Conservation (phyloP, 2,888 invertebrate genomes). For the Synanthedon tipuliformis region DNA sequence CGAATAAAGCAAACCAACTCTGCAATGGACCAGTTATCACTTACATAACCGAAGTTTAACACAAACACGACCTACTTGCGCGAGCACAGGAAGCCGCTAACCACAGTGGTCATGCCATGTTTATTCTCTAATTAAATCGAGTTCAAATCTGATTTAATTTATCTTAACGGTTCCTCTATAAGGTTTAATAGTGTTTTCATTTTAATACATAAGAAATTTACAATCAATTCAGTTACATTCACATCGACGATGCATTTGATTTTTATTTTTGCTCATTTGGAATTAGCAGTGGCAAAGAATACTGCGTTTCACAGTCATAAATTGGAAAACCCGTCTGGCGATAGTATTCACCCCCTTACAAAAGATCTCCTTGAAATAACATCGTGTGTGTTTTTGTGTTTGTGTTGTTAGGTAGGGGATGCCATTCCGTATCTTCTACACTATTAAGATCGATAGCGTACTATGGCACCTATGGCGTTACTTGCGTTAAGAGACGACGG, state of each 20-base stretch:
- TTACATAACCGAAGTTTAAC: conserved; percentile 36
- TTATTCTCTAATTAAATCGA: conserved; percentile 52
- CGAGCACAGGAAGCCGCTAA: conserved; percentile 53
- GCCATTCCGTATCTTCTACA: too few relatives aligned
- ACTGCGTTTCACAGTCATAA: too few relatives aligned
- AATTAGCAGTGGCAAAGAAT: too few relatives aligned
- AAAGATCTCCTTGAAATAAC: too few relatives aligned
- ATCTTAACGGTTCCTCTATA: too few relatives aligned
- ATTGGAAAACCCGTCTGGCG: too few relatives aligned
- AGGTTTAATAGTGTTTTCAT: background rate
- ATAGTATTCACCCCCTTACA: too few relatives aligned
- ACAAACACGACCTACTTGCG: conserved; percentile 44
- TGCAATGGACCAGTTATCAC: conserved; percentile 31
- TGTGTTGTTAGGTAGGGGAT: too few relatives aligned
- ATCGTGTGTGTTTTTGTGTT: too few relatives aligned
- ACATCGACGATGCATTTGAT: background rate
- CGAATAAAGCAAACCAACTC: conserved; percentile 1
- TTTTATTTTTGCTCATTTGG: too few relatives aligned
- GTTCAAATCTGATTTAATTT: conserved; percentile 39
- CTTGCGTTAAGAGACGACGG: background rate
- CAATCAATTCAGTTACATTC: conserved; percentile 6
- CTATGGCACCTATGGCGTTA: too few relatives aligned
- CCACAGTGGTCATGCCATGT: conserved; percentile 42
- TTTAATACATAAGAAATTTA: conserved; percentile 4
- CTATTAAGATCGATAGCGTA: too few relatives aligned